Evolutionary conservation across 2,113 vertebrate species (phyloP), one percentile per base, ranked within the genome.

Genomic region (Istiophorus platypterus): DNA sequence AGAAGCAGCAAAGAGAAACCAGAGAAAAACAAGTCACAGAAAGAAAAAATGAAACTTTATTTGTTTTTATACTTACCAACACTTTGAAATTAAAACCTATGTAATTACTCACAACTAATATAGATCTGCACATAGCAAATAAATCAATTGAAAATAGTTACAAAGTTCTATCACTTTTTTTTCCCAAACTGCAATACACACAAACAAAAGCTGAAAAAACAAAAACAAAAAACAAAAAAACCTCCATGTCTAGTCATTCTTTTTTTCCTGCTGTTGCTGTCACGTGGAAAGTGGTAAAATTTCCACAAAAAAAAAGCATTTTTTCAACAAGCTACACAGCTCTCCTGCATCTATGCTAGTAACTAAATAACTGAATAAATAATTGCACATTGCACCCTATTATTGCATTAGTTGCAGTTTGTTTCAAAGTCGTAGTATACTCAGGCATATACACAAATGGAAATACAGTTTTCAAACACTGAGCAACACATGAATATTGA

Each of bases 381-480:
- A 92, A 94, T 93, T 93, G 92, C 92, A 94, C 92, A 91, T 93
- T 86, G 89, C 88, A 93, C 91, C 90, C 84, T 91, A 92, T 94
- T 94, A 94, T 94, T 94, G 93, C 93, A 92, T 94, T 88, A 91
- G 85, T 92, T 93, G 91, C 92, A 92, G 91, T 92, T 92, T 85
- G 91, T 90, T 90, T 87, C 77, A 88, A 81, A 88, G 71, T 85
- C 9, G 67, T 41, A 81, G 79, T 75, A 85, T 90, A 91, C 78
- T 90, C 81, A 88, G 88, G 81, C 89, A 88, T 91, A 84, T 78
- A 90, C 90, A 91, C 85, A 92, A 88, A 90, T 88, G 84, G 82
- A 92, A 92, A 91, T 92, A 91, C 86, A 82, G 66, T 84, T 90
- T 89, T 76, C 68, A 91, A 92, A 94, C 91, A 92, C 82, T 77